These are phyloP conservation scores for Phylloscopus trochilus DNA, from an alignment of 2,113 vertebrate genomes.

Conservation along the genomic window DNA sequence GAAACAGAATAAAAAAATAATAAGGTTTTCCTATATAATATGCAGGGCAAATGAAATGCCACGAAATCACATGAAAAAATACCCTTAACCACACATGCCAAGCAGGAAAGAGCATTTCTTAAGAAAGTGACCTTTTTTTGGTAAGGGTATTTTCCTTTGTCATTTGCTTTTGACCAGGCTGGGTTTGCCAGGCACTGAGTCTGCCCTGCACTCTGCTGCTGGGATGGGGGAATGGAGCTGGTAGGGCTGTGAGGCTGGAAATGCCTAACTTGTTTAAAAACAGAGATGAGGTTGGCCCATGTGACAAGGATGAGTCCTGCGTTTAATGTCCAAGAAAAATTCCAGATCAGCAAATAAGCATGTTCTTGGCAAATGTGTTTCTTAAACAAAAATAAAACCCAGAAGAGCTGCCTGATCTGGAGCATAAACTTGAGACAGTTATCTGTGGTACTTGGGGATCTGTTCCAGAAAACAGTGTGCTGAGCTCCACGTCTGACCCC, in stretches of 20 bases:
- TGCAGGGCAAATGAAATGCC: not conserved
- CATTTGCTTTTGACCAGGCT: not conserved
- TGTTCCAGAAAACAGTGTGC: not conserved
- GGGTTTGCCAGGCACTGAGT: not conserved
- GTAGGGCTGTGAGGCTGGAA: not conserved
- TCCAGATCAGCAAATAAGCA: not conserved
- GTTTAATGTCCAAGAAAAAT: not conserved
- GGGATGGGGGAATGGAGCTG: not conserved
- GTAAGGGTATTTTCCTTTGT: not conserved
- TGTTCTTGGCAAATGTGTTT: not conserved
- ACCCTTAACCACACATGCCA: not conserved
- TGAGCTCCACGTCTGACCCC: accelerated
- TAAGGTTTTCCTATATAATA: not conserved
- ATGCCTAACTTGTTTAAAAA: not conserved
- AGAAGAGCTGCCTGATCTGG: not conserved
- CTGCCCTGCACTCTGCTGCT: not conserved
- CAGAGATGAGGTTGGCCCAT: not conserved
- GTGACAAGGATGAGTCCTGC: not conserved
- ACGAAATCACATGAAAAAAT: not conserved
- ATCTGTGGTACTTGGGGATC: not conserved
- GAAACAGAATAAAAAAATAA: constrained; percentile 24
- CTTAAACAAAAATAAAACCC: not conserved
- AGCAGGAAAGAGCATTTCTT: not conserved
- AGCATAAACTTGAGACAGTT: not conserved
- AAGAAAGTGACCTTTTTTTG: not conserved